Conservation (phyloP, 2,888 invertebrate genomes). For the Dolichopus griseipennis region DNA sequence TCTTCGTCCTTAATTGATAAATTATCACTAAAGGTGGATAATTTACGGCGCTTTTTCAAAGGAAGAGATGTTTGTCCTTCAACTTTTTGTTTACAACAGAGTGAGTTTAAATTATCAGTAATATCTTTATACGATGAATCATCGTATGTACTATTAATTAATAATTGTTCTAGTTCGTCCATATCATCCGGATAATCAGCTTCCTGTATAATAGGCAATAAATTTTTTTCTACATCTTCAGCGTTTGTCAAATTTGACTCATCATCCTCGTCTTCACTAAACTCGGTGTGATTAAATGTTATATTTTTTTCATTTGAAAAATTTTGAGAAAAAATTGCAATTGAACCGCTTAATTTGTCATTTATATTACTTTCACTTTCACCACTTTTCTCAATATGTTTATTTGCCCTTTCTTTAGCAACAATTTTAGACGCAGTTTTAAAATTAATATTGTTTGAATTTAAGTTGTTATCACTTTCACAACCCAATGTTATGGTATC, state of each 20-base stretch:
- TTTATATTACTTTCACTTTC: background rate
- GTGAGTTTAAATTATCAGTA: background rate
- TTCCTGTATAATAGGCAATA: constrained; percentile 14
- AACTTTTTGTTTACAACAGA: constrained; percentile 12
- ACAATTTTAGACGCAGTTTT: background rate
- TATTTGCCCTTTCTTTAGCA: background rate
- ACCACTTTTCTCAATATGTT: background rate
- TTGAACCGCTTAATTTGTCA: background rate
- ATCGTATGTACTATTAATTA: background rate
- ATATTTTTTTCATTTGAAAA: constrained; percentile 9
- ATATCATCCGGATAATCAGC: background rate
- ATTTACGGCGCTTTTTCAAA: constrained; percentile 23
- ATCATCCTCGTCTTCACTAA: background rate
- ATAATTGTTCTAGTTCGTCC: background rate
- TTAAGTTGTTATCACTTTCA: constrained; percentile 24
- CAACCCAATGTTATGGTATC: constrained; percentile 12
- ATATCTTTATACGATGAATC: background rate
- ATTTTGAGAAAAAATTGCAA: background rate
- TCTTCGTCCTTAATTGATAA: constrained; percentile 20
- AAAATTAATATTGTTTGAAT: constrained; percentile 8
- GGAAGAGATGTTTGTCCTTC: constrained; percentile 21
- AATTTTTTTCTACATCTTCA: constrained; percentile 15
- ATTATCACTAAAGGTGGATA: constrained; percentile 19
- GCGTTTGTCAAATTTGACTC: constrained; percentile 2
- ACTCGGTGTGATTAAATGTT: background rate